Evolutionary conservation across 2,888 invertebrate genomes (phyloP), one percentile per base, ranked within the genome.

Genomic region (Osedax frankpressi): DNA sequence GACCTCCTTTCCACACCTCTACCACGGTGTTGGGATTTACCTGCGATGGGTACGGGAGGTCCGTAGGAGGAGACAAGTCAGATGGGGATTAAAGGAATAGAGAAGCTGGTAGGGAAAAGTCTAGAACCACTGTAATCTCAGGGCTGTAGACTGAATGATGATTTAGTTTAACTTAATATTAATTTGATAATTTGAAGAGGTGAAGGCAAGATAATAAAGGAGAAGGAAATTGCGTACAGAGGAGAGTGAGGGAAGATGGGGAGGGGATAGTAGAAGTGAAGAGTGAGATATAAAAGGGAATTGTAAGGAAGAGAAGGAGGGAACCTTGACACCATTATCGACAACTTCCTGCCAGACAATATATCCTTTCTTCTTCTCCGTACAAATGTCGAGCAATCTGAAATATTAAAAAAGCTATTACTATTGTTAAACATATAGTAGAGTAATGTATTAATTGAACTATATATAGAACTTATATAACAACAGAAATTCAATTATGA

Each of bases 271-370:
- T 59, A 19, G 14, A 59, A 59, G 19, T 14, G 14, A 19, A 59
- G 14, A 59, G 14, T 14, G 14, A 59, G 19, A 59, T 14, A 19
- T 19, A 19, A 14, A 59, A 59, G 59, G 19, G 59, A 59, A 59
- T 14, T 59, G 14, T 59, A 19, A 28, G 3, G n/a, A 69, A 44
- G 59, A n/a, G n/a, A n/a, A 24, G 3, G 24, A 62, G 26, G 19
- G 59, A 26, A 80, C 80, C 77, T 77, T 75, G 28, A 78, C 78
- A 6, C 77, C 77, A 68, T 79, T 78, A 75, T 81, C 80, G 27
- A 83, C 80, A 11, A 84, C 84, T 75, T 84, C 84, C 75, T 84
- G 84, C 84, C 84, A 84, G 75, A 84, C 81, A 68, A 84, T 80
- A 75, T 82, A 80, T 65, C 80, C 79, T 63, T 71, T 71, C 11